Conservation (phyloP, 2,888 invertebrate genomes). For the Acholoe squamosa region DNA sequence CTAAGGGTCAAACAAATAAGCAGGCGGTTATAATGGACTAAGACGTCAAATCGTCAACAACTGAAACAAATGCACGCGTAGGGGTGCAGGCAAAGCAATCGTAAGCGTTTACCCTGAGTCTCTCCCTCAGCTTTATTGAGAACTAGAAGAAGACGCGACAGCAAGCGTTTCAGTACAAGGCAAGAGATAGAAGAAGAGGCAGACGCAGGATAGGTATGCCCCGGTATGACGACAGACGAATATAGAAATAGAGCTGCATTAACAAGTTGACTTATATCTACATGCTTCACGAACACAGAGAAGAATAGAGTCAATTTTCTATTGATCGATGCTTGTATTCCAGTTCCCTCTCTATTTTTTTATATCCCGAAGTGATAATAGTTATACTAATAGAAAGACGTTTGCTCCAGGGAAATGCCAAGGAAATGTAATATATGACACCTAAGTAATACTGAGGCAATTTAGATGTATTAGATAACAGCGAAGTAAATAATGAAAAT, state of each 20-base stretch:
- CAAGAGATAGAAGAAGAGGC: slow-evolving; percentile 25
- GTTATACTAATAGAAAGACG: too few relatives aligned
- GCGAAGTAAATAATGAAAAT: too few relatives aligned
- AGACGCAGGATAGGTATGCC: background rate
- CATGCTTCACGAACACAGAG: background rate
- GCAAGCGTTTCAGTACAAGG: slow-evolving; percentile 40
- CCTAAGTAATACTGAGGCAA: too few relatives aligned
- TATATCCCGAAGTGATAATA: too few relatives aligned
- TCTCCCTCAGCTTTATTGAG: slow-evolving; percentile 57
- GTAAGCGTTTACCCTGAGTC: slow-evolving; percentile 59
- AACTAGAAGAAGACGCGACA: slow-evolving; percentile 57
- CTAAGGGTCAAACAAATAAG: background rate
- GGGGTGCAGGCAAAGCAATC: slow-evolving; percentile 52
- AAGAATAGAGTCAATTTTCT: background rate
- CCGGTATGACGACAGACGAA: background rate
- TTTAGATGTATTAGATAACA: too few relatives aligned
- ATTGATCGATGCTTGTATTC: too few relatives aligned
- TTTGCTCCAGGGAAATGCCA: too few relatives aligned
- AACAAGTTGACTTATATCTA: background rate
- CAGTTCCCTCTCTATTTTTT: too few relatives aligned
- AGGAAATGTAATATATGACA: too few relatives aligned
- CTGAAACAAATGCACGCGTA: slow-evolving; percentile 41
- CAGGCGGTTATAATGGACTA: background rate
- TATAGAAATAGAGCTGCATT: background rate
- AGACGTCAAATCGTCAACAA: background rate